These are phyloP conservation scores for Plebejus anna DNA, from an alignment of 2,888 invertebrate genomes.

Conservation along the genomic window DNA sequence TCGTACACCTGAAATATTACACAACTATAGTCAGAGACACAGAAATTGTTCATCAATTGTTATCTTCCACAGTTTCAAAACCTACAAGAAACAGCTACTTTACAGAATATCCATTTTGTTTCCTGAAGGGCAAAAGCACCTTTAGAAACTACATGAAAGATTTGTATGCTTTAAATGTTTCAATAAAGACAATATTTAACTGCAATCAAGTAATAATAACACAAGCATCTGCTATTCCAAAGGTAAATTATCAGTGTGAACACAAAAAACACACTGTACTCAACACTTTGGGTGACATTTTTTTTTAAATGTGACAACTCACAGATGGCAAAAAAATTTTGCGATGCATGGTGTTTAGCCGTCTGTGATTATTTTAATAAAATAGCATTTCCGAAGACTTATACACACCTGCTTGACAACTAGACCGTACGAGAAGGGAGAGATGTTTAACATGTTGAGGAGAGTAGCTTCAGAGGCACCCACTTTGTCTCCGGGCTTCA, in stretches of 20 bases:
- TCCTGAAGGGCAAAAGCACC: not conserved
- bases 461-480: conserved; percentile 99
- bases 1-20: conserved; percentile 88
- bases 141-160: not conserved
- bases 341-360: not conserved
- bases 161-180: conserved; percentile 43
- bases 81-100: not conserved
- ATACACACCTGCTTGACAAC: conserved; percentile 87
- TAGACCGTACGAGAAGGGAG: conserved; percentile 99
- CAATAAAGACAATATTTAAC: conserved; percentile 36
- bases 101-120: not conserved
- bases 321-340: not conserved
- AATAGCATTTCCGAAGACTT: not conserved
- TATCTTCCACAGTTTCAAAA: no score
- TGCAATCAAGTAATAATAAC: conserved; percentile 37
- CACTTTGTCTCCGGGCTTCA: conserved; percentile 97
- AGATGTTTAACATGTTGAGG: conserved; percentile 99
- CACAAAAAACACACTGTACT: conserved; percentile 61
- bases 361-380: not conserved
- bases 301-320: not conserved
- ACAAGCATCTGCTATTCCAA: conserved; percentile 60
- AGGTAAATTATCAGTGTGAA: conserved; percentile 73
- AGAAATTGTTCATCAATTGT: no score
- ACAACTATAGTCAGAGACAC: no score
- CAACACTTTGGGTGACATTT: conserved; percentile 65